phyloP scores from a whole-genome alignment of 2,113 vertebrate species.

The Caranx melampygus region DNA sequence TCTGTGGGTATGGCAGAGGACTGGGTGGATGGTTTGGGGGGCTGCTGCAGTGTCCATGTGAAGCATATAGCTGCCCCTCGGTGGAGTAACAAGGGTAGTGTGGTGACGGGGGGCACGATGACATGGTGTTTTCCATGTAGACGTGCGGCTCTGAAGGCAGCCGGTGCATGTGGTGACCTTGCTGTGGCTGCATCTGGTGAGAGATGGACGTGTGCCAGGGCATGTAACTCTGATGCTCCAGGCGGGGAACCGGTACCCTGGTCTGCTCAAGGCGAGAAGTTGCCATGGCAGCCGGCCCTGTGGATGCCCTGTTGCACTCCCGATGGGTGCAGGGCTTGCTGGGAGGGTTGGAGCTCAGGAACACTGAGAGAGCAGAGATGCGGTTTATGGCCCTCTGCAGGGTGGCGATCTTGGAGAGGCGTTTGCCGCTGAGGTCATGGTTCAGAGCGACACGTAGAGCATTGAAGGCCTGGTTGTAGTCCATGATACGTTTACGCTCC shows the following conservation, averaged over 20 bases:
- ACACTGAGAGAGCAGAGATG: constrained; percentile 90
- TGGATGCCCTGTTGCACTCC: constrained; percentile 80
- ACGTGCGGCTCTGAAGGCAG: constrained; percentile 58
- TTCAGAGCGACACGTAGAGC: constrained; percentile 90
- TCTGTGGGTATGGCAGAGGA: constrained; percentile 68
- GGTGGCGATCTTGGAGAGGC: constrained; percentile 97
- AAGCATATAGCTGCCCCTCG: constrained; percentile 71
- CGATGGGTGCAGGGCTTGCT: constrained; percentile 82
- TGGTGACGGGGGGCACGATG: constrained; percentile 76
- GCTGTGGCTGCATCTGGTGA: constrained; percentile 71
- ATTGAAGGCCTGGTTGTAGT: constrained; percentile 98
- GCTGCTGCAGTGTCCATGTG: constrained; percentile 71
- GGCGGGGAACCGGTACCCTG: constrained; percentile 42
- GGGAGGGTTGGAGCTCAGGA: constrained; percentile 81
- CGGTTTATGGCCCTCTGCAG: constrained; percentile 93
- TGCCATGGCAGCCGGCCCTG: constrained; percentile 7
- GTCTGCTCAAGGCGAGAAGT: constrained; percentile 48
- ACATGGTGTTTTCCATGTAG: constrained; percentile 63
- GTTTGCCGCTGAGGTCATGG: constrained; percentile 93
- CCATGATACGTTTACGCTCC: constrained; percentile 95
- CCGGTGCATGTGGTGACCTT: constrained; percentile 57
- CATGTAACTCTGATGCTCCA: constrained; percentile 72
- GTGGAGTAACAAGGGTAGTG: constrained; percentile 78
- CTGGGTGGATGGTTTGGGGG: constrained; percentile 62
- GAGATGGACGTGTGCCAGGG: constrained; percentile 74